Percentiles rank a stretch among this genome's conserved stretches.
Conservation (phyloP, 2,113 vertebrate species). For the Sprattus sprattus region DNA sequence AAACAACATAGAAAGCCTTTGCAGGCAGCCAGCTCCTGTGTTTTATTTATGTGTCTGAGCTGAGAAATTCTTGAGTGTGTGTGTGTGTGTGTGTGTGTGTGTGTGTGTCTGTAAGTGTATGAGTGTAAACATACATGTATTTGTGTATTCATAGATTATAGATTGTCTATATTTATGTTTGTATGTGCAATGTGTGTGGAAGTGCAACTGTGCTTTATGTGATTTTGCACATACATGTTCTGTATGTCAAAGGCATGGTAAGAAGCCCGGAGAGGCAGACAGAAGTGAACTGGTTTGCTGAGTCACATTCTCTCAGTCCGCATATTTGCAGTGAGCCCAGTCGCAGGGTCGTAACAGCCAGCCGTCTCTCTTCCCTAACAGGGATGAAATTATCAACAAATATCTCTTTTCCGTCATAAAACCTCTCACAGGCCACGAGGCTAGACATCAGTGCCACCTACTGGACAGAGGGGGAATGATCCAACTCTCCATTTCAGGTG, state of each 20-base stretch:
- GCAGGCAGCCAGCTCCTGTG: neutral
- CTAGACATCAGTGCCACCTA: slow-evolving; percentile 76
- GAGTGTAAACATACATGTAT: neutral
- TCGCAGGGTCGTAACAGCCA: neutral
- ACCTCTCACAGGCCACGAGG: slow-evolving; percentile 26
- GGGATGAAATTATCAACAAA: slow-evolving; percentile 25
- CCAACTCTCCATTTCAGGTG: neutral
- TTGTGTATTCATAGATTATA: neutral
- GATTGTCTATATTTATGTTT: neutral
- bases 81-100: neutral
- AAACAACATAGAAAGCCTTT: slow-evolving; percentile 32
- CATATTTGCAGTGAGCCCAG: slow-evolving; percentile 14
- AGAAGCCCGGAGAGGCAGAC: neutral
- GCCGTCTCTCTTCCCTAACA: slow-evolving; percentile 27
- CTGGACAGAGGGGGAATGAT: slow-evolving; percentile 54
- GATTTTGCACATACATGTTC: neutral
- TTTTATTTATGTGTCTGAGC: slow-evolving; percentile 32
- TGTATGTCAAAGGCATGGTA: neutral
- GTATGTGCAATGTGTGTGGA: neutral
- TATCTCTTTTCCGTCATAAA: neutral
- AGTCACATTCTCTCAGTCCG: slow-evolving; percentile 6
- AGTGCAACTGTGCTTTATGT: neutral
- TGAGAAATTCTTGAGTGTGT: neutral
- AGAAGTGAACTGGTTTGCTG: slow-evolving; percentile 22
- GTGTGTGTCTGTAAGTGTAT: neutral